Evolutionary conservation across 2,113 vertebrate genomes (phyloP).

Genomic region (Mirounga angustirostris): DNA sequence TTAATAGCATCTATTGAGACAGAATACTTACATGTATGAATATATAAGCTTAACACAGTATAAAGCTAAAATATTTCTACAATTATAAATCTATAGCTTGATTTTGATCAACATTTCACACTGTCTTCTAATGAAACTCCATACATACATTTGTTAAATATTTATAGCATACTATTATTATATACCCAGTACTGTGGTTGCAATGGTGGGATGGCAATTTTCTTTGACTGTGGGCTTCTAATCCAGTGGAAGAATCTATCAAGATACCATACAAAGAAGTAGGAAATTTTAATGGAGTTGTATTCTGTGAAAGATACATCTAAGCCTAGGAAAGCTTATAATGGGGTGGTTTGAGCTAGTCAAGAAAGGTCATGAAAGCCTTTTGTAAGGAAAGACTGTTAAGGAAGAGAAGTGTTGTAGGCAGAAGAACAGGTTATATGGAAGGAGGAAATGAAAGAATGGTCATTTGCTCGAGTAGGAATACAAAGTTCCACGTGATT

Average conservation of each 20-base stretch:
- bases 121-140: not conserved
- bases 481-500: fast-evolving
- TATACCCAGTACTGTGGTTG: not conserved
- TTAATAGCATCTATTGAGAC: not conserved
- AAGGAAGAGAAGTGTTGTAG: not conserved
- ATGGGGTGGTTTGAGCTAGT: not conserved
- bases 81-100: not conserved
- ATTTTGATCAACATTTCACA: not conserved
- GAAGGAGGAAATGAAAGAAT: not conserved
- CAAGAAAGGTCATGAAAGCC: not conserved
- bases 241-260: not conserved
- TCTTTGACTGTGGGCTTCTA: not conserved
- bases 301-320: not conserved
- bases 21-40: not conserved
- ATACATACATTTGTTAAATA: not conserved
- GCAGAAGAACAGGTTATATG: not conserved
- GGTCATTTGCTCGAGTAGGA: not conserved
- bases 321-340: not conserved
- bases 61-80: not conserved
- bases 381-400: not conserved
- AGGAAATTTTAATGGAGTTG: not conserved
- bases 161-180: not conserved
- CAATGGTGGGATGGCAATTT: not conserved
- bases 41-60: not conserved
- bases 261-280: not conserved